Evolutionary conservation across 2,113 vertebrate genomes (phyloP).

Genomic region (Hydrochoerus hydrochaeris): DNA sequence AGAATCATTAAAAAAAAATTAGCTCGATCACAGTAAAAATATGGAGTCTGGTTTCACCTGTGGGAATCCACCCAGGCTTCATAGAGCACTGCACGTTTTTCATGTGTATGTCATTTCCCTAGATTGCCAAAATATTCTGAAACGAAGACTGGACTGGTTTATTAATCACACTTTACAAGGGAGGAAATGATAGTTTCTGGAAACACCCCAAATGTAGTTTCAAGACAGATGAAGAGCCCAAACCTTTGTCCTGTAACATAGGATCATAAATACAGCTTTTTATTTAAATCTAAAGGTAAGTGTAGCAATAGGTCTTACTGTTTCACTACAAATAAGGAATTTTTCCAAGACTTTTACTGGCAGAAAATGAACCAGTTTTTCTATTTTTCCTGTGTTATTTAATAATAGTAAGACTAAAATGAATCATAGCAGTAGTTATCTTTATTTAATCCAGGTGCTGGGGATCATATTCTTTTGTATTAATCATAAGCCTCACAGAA

Average conservation of each 20-base stretch:
- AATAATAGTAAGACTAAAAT: neutral
- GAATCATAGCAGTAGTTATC: neutral
- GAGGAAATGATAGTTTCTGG: neutral
- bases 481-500: neutral
- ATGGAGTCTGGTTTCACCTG: neutral
- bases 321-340: neutral
- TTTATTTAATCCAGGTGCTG: slow-evolving; percentile 11
- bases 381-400: neutral
- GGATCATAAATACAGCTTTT: neutral
- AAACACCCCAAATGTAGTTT: neutral
- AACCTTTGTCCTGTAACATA: neutral
- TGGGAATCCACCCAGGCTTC: neutral
- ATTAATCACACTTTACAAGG: neutral
- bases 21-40: neutral
- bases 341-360: neutral
- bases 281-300: neutral
- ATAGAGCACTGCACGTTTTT: neutral
- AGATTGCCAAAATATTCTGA: neutral
- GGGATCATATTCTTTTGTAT: neutral
- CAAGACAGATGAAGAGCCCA: neutral
- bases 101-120: neutral
- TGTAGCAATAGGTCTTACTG: neutral
- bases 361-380: neutral
- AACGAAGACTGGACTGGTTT: neutral
- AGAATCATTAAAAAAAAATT: neutral